phyloP scores from a whole-genome alignment of 2,113 vertebrate genomes.

The Cyphomyrus discorhynchus region DNA sequence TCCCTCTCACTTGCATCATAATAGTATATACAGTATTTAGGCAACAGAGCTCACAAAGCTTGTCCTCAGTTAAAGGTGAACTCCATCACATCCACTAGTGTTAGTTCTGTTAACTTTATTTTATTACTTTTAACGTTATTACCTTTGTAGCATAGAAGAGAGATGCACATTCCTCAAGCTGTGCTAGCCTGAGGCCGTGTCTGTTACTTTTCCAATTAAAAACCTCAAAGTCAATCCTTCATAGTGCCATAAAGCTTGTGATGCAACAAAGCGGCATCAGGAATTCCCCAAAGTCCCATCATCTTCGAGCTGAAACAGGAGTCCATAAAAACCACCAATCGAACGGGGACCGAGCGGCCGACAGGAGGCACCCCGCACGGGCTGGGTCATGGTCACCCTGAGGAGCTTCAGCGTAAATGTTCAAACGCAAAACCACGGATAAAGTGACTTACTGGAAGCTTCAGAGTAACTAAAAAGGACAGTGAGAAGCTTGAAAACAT shows the following conservation, averaged over 20 bases:
- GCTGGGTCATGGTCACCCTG: background rate
- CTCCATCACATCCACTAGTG: background rate
- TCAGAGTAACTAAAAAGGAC: background rate
- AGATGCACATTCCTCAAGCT: background rate
- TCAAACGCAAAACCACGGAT: background rate
- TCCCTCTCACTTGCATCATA: background rate
- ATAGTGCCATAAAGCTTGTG: background rate
- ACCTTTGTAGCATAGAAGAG: background rate
- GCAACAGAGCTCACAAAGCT: background rate
- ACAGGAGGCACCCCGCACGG: background rate
- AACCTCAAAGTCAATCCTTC: conserved; percentile 5
- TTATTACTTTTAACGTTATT: background rate
- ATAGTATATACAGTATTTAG: background rate
- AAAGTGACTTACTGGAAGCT: background rate
- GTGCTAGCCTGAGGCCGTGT: background rate
- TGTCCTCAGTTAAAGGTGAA: background rate
- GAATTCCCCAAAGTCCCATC: background rate
- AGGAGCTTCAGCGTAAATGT: background rate
- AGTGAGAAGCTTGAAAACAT: background rate
- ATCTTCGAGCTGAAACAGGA: background rate
- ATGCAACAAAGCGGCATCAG: background rate
- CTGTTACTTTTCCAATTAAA: background rate
- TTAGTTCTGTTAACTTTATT: background rate
- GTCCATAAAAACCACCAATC: background rate
- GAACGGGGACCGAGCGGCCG: background rate